A percentile compares a stretch with the other conserved stretches of the same genome.
phyloP scores from a whole-genome alignment of 1,140 invertebrate species.

The Zeugodacus cucurbitae region DNA sequence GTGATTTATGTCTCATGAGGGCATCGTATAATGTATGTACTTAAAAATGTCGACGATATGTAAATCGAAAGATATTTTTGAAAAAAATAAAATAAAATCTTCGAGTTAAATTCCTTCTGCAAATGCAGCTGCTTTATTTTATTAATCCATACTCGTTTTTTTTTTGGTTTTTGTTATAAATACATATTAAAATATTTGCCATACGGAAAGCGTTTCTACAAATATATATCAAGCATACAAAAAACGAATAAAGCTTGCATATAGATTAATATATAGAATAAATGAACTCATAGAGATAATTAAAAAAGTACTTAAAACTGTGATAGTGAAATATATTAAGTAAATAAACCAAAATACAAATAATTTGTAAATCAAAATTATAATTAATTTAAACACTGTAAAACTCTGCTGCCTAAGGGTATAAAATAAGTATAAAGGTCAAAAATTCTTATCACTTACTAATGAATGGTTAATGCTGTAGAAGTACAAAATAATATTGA shows the following conservation, averaged over 20 bases:
- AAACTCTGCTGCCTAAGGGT: constrained; percentile 7
- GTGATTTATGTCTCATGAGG: too few species aligned
- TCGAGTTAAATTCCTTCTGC: too few species aligned
- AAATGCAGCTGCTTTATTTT: too few species aligned
- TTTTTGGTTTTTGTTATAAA: too few species aligned
- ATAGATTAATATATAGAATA: not conserved
- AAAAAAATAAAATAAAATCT: too few species aligned
- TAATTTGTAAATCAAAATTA: not conserved
- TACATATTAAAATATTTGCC: not conserved
- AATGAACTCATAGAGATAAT: not conserved
- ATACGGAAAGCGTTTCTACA: not conserved
- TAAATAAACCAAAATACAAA: not conserved
- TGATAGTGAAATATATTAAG: not conserved
- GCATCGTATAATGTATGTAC: too few species aligned
- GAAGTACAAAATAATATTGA: not conserved
- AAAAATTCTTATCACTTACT: not conserved
- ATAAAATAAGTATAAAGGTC: not conserved
- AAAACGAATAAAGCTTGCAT: constrained; percentile 33
- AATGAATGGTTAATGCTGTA: not conserved
- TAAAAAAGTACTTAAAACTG: not conserved
- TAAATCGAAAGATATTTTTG: too few species aligned
- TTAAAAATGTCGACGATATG: too few species aligned
- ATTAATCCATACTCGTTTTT: too few species aligned
- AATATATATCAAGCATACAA: constrained; percentile 10
- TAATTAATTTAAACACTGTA: not conserved